Evolutionary conservation across 2,113 vertebrate genomes (phyloP).

Genomic region (Forbesichthys agassizii): DNA sequence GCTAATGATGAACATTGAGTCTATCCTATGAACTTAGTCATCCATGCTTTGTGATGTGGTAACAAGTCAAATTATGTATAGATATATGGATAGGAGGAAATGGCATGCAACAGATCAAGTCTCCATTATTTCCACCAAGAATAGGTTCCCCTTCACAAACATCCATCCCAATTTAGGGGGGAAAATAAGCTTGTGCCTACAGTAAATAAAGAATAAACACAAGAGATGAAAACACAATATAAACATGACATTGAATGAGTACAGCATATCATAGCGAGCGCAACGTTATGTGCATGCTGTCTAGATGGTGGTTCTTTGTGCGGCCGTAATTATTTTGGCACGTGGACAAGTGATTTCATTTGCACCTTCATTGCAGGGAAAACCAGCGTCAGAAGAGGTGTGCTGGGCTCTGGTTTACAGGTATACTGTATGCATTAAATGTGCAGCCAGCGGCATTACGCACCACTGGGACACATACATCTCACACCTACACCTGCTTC

Average conservation of each 20-base stretch:
- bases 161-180: neutral
- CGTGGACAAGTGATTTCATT: conserved; percentile 56
- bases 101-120: too few species aligned
- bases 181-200: conserved; percentile 36
- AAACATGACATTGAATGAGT: conserved; percentile 24
- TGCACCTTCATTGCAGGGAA: conserved; percentile 48
- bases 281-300: conserved; percentile 13
- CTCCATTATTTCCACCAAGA: too few species aligned
- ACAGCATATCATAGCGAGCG: neutral
- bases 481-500: conserved; percentile 51
- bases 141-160: too few species aligned
- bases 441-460: conserved; percentile 42
- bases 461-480: conserved; percentile 48
- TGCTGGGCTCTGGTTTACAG: conserved; percentile 56
- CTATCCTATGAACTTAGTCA: too few species aligned
- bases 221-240: conserved; percentile 34
- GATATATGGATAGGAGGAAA: too few species aligned
- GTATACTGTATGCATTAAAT: conserved; percentile 50
- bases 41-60: too few species aligned
- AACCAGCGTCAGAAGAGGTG: conserved; percentile 47
- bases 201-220: conserved; percentile 43
- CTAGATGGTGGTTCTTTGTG: conserved; percentile 23
- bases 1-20: too few species aligned
- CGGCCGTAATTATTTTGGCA: conserved; percentile 52
- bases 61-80: too few species aligned